A percentile compares a stretch with the other conserved stretches of the same genome.
Evolutionary conservation across 2,888 invertebrate species (phyloP).

Genomic region (Itoplectis maculator): DNA sequence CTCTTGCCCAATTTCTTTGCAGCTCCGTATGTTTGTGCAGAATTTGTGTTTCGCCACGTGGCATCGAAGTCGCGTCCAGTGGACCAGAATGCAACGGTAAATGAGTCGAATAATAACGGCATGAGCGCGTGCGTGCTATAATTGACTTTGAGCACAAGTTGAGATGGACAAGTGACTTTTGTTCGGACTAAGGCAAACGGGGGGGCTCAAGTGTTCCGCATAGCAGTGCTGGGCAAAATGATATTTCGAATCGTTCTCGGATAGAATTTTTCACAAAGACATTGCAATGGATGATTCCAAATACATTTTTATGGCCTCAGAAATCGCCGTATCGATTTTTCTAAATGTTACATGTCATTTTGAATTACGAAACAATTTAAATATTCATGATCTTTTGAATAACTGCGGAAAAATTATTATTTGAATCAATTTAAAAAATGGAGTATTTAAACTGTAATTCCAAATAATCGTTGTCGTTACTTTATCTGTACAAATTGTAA

Average conservation of each 20-base stretch:
- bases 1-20: slow-evolving; percentile 39
- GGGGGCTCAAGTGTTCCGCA: not conserved
- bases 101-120: slow-evolving; percentile 4
- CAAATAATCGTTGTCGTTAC: not conserved
- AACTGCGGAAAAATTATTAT: not conserved
- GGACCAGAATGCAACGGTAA: slow-evolving; percentile 9
- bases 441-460: not conserved
- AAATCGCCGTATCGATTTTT: not conserved
- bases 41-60: slow-evolving; percentile 1
- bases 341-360: not conserved
- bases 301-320: not conserved
- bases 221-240: not conserved
- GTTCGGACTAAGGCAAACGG: not conserved
- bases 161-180: slow-evolving; percentile 26
- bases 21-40: slow-evolving; percentile 6
- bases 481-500: not conserved
- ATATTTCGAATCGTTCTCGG: not conserved
- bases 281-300: not conserved
- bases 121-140: not conserved
- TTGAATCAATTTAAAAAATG: not conserved
- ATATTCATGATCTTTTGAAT: not conserved
- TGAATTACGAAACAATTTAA: not conserved
- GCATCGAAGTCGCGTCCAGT: not conserved
- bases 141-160: slow-evolving; percentile 36
- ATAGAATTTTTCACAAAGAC: not conserved